Base-by-base conservation (phyloP, 1,140 invertebrate genomes). In the Orussus abietinus region DNA sequence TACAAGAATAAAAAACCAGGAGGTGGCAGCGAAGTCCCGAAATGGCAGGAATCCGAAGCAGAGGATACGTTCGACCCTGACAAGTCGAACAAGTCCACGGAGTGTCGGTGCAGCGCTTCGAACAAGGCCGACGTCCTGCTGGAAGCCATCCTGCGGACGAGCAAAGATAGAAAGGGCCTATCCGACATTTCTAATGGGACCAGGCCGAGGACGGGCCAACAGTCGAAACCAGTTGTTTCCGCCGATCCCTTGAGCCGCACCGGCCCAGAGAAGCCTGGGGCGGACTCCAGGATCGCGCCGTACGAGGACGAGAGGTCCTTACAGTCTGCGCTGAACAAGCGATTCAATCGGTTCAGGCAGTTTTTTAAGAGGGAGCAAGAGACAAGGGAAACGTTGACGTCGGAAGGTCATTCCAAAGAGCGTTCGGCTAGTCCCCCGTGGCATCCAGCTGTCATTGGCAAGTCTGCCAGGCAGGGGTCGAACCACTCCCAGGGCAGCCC, bases 121-220 rank as follows among this genome's bases (percentile, higher is more conserved):
- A 71, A 72, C 49, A 77, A 78, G 45, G 75, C 75, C n/a, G 74
- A 79, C 35, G 60, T 76, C 38, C 38, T 79, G 20, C 47, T 79
- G 28, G 73, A 75, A 29, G 77, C 77, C 2, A 78, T 79, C 22
- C 57, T 79, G 39, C 59, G 77, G 14, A 66, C 63, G 1, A 71
- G 57, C 5, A 53, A 49, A 4, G 62, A 66, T 4, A 45, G 58
- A 11, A 64, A 62, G 15, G 37, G 29, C 10, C 22, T 47, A 3
- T 26, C 44, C 5, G 55, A 60, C 21, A 47, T 51, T 4, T 40
- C 53, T 6, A 62, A 47, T 26, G 63, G 54, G 21, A 52, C 51
- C 14, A 61, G 53, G 31, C 42, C 57, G 1, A 44, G 55, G 14
- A 50, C 34, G 4, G 18, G 12, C 30, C 35, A 40, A 3, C 12